These are phyloP conservation scores for Lucinisca nassula DNA, from an alignment of 2,888 invertebrate genomes.

Conservation along the genomic window DNA sequence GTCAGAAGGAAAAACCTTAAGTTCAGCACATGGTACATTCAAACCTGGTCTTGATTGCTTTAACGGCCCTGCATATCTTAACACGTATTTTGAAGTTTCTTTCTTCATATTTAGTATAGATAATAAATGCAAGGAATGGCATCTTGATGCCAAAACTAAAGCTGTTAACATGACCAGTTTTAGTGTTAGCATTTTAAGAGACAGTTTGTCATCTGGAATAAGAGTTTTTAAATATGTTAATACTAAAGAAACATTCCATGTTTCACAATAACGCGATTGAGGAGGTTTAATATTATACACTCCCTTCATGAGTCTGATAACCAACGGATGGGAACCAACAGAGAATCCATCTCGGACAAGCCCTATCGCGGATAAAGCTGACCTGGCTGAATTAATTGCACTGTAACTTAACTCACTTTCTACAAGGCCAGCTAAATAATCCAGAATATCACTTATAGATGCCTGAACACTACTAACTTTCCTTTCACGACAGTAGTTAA, in stretches of 20 bases:
- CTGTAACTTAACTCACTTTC: constrained; percentile 5
- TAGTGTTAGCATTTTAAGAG: neutral
- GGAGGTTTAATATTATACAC: constrained; percentile 6
- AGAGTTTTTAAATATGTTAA: constrained; percentile 8
- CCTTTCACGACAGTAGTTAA: too few species aligned
- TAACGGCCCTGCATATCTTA: neutral
- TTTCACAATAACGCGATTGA: neutral
- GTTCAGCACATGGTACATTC: neutral
- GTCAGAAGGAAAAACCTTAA: neutral
- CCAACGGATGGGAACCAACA: constrained; percentile 17
- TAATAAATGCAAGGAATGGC: neutral
- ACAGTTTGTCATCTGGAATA: neutral
- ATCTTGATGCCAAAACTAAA: neutral
- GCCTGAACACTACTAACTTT: neutral
- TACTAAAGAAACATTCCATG: constrained; percentile 27
- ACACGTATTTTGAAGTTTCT: neutral
- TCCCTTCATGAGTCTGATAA: constrained; percentile 20
- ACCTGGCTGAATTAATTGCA: constrained; percentile 25
- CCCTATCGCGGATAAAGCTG: constrained; percentile 21
- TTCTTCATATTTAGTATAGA: neutral
- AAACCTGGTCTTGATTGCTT: neutral
- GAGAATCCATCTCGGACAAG: neutral
- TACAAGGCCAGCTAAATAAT: constrained; percentile 17
- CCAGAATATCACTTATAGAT: constrained; percentile 7
- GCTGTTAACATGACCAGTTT: neutral